Percentiles rank a stretch among this genome's conserved stretches.
Evolutionary conservation across 2,888 invertebrate species (phyloP).

Genomic region (Neoitamus cyanurus): DNA sequence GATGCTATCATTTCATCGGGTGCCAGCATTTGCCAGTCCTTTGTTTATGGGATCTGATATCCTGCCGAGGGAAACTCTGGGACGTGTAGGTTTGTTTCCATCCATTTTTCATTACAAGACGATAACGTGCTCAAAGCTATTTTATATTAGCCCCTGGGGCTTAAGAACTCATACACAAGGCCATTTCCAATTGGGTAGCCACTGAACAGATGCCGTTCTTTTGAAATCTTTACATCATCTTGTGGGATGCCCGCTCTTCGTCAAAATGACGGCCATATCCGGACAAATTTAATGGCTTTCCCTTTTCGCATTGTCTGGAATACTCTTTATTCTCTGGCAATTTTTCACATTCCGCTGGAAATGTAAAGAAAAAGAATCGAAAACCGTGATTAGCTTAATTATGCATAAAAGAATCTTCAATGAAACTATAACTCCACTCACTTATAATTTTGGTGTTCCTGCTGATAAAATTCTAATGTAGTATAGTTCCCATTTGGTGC

Average conservation of each 20-base stretch:
- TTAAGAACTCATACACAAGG: background rate
- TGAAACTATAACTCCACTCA: background rate
- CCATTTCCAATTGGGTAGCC: slow-evolving; percentile 7
- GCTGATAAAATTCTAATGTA: background rate
- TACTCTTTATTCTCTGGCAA: background rate
- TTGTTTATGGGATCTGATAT: slow-evolving; percentile 8
- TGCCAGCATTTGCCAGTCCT: slow-evolving; percentile 18
- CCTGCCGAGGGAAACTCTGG: background rate
- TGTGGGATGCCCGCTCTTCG: background rate
- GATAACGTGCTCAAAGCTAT: slow-evolving; percentile 40
- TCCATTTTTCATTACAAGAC: slow-evolving; percentile 34
- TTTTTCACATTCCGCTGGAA: background rate
- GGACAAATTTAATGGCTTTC: background rate
- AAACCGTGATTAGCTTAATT: background rate
- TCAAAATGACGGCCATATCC: background rate
- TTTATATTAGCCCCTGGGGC: slow-evolving; percentile 13
- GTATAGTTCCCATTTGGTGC: background rate
- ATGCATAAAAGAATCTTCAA: background rate
- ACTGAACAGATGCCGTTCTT: slow-evolving; percentile 9
- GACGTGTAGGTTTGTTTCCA: slow-evolving; percentile 30
- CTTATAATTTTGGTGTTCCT: background rate
- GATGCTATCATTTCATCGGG: slow-evolving; percentile 19
- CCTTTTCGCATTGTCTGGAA: background rate
- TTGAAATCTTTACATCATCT: slow-evolving; percentile 7
- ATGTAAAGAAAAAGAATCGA: background rate